These are phyloP conservation scores for Alectura lathami DNA, from an alignment of 2,113 vertebrate genomes.

Conservation along the genomic window DNA sequence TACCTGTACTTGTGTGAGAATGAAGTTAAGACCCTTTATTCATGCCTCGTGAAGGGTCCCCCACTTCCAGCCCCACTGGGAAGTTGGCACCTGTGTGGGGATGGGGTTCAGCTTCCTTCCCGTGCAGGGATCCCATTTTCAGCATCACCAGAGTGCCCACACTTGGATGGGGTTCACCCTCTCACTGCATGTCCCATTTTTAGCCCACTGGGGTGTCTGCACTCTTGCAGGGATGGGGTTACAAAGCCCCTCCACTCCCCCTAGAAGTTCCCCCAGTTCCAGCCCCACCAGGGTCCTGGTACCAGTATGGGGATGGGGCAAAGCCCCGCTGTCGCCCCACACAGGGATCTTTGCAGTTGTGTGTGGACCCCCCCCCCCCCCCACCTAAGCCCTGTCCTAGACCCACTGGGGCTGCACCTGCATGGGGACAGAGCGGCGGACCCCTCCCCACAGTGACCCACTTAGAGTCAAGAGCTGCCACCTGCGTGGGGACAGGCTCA, in stretches of 20 bases:
- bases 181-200: accelerated
- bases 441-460: too few species aligned
- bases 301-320: not conserved
- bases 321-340: too few species aligned
- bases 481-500: too few species aligned
- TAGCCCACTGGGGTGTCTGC: not conserved
- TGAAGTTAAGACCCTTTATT: not conserved
- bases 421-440: too few species aligned
- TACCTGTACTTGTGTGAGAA: not conserved
- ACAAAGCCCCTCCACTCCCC: not conserved
- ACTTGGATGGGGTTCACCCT: not conserved
- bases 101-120: not conserved
- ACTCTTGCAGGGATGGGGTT: not conserved
- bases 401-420: too few species aligned
- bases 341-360: too few species aligned
- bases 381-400: too few species aligned
- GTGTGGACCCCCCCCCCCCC: too few species aligned
- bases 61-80: not conserved
- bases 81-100: not conserved
- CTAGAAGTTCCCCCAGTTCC: not conserved
- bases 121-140: not conserved
- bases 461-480: too few species aligned
- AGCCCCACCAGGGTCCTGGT: not conserved
- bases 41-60: not conserved
- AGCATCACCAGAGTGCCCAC: too few species aligned